Evolutionary conservation across 2,888 invertebrate species (phyloP), one percentile per base, ranked within the genome.

Genomic region (Aproaerema taeniolella): DNA sequence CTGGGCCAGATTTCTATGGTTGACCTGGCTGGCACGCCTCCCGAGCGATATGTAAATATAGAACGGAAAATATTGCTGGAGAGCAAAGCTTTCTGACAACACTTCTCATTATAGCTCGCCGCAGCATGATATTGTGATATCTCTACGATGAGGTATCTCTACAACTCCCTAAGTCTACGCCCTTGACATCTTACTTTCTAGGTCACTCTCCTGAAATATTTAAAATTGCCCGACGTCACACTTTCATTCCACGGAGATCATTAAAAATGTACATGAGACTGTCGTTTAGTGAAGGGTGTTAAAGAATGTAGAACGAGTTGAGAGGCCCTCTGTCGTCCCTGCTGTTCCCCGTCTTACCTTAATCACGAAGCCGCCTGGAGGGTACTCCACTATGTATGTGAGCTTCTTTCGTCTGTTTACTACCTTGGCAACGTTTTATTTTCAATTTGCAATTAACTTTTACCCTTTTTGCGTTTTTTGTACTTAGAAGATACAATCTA

Each of bases 1-100:
- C 45, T 47, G 46, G 45, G 50, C 52, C 54, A 40, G 50, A 57
- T 60, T 61, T 50, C 56, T 55, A 57, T 53, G 45, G 47, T 39
- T 41, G 62, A 68, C 66, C 66, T 65, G 55, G 62, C 77, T 80
- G 81, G 80, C 81, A 80, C 59, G 55, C 52, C 62, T 80, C 80
- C 79, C 79, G 67, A 64, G 57, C 60, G 55, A 55, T 63, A 62
- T 61, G 63, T 73, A 77, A 74, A 75, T 75, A 72, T 80, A 79
- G 75, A 75, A 65, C 67, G 45, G 55, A 61, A 55, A 68, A 67
- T 72, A 69, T 73, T 70, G 61, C 74, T 74, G 70, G 69, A 76
- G 65, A 67, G 62, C 61, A 63, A 55, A 51, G 37, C 41, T 39
- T 54, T 67, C 61, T 67, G 64, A 67, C 65, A 67, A 67, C 68